A percentile compares a stretch with the other conserved stretches of the same genome.
phyloP scores from a whole-genome alignment of 2,888 invertebrate species.

The Megalurothrips usitatus region DNA sequence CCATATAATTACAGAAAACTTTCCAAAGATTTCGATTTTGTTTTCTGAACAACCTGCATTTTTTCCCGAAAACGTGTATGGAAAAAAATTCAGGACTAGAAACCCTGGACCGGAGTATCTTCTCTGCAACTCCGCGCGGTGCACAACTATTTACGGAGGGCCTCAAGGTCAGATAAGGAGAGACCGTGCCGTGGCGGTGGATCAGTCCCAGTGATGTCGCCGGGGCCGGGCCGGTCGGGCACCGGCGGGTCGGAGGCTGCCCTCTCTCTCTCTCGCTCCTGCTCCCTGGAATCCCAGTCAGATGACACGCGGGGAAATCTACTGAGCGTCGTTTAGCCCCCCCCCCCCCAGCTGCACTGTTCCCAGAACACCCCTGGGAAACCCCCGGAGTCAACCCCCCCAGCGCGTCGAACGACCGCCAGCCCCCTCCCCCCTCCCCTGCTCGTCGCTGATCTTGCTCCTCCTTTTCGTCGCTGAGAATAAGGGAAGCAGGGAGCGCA shows the following conservation, averaged over 20 bases:
- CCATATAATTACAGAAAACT: too few species aligned
- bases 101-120: too few species aligned
- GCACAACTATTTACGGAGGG: too few species aligned
- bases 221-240: neutral
- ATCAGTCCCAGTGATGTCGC: too few species aligned
- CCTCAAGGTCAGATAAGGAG: neutral
- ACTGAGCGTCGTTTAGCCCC: conserved; percentile 8
- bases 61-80: too few species aligned
- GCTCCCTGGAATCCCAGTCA: neutral
- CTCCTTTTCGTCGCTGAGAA: too few species aligned
- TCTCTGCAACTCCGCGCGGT: too few species aligned
- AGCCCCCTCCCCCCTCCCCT: neutral
- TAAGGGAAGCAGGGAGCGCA: neutral
- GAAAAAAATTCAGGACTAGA: too few species aligned
- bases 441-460: neutral
- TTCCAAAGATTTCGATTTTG: too few species aligned
- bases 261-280: too few species aligned
- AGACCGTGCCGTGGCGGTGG: neutral
- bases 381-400: neutral
- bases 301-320: conserved; percentile 19
- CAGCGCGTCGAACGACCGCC: neutral
- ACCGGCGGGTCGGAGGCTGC: neutral
- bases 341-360: neutral
- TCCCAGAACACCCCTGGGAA: neutral
- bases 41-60: too few species aligned